These are phyloP conservation scores for Lutjanus campechanus DNA, from an alignment of 2,797 vertebrate genomes.

Conservation along the genomic window DNA sequence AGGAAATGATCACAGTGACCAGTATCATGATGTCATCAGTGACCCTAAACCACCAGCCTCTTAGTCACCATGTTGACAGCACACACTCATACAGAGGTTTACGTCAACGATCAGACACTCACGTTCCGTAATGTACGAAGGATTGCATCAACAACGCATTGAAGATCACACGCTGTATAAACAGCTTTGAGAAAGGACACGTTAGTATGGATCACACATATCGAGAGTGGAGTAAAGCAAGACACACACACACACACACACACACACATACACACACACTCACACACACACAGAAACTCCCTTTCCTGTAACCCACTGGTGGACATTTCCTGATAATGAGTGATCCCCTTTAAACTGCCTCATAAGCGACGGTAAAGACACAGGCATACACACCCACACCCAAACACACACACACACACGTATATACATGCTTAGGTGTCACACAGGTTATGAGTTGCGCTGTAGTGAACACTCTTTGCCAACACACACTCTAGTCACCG, in stretches of 20 bases:
- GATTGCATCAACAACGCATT: conserved; percentile 14
- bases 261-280: conserved; percentile 6
- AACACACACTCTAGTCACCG: conserved; percentile 51
- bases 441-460: conserved; percentile 33
- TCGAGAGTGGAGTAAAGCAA: background rate
- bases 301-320: conserved; percentile 56
- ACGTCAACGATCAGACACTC: conserved; percentile 43
- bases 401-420: background rate
- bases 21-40: conserved; percentile 62
- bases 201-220: conserved; percentile 16
- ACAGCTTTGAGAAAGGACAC: conserved; percentile 30
- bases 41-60: conserved; percentile 29
- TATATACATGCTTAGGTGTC: background rate
- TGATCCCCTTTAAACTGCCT: conserved; percentile 48
- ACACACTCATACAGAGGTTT: conserved; percentile 26
- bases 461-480: conserved; percentile 24
- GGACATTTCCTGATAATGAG: conserved; percentile 64
- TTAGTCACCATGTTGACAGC: conserved; percentile 66
- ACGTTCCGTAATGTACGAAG: background rate
- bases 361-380: conserved; percentile 9
- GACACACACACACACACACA: conserved; percentile 10
- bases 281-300: conserved; percentile 36
- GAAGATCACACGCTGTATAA: conserved; percentile 25
- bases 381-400: conserved; percentile 27
- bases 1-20: conserved; percentile 37